Percentiles rank a stretch among this genome's conserved stretches.
Conservation (phyloP, 23 tunicate genomes). For the Styela clava region DNA sequence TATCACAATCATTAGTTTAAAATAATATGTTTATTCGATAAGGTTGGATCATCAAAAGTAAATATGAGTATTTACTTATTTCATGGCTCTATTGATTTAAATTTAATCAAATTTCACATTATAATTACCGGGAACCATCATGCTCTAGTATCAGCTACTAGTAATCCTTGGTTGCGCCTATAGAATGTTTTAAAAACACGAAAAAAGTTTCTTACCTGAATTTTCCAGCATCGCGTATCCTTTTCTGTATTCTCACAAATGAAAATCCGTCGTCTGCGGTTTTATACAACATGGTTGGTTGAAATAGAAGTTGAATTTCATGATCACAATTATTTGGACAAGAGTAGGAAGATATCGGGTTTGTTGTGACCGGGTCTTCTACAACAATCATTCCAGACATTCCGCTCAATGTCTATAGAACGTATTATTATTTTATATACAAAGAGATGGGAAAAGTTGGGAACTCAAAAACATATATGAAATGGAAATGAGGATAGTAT, state of each 20-base stretch:
- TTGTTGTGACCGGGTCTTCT: background rate
- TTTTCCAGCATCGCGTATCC: background rate
- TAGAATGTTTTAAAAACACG: too few relatives aligned
- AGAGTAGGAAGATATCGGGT: background rate
- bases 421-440: too few relatives aligned
- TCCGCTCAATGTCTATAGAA: slow-evolving; percentile 28
- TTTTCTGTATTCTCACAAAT: slow-evolving; percentile 15
- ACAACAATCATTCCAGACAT: slow-evolving; percentile 35
- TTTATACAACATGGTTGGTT: slow-evolving; percentile 19
- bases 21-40: too few relatives aligned
- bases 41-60: too few relatives aligned
- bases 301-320: slow-evolving; percentile 25
- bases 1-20: background rate
- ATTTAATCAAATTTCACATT: too few relatives aligned
- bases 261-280: background rate
- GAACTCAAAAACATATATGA: too few relatives aligned
- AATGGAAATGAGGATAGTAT: too few relatives aligned
- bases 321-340: slow-evolving; percentile 27
- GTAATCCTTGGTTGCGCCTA: too few relatives aligned
- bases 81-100: too few relatives aligned
- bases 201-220: background rate
- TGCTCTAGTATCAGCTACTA: too few relatives aligned
- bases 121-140: too few relatives aligned
- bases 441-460: background rate
- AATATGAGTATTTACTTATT: too few relatives aligned